Evolutionary conservation across 1,140 invertebrate genomes (phyloP).

Genomic region (Gonioctena quinquepunctata): DNA sequence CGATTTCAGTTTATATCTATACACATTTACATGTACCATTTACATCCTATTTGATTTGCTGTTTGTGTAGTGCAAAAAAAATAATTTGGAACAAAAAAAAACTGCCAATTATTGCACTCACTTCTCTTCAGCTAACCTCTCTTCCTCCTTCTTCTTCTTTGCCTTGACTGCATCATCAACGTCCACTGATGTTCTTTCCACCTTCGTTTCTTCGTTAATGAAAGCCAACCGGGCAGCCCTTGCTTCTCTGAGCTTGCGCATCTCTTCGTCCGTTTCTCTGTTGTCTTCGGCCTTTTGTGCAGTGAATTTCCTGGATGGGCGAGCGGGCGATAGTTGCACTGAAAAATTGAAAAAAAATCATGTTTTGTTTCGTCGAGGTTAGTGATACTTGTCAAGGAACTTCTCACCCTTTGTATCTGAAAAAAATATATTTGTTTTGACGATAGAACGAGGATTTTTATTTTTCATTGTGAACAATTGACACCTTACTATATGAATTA

Average conservation of each 20-base stretch:
- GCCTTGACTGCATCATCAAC: constrained; percentile 61
- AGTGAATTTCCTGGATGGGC: constrained; percentile 68
- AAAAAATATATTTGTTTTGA: no score
- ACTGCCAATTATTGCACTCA: constrained; percentile 47
- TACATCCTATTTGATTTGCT: no score
- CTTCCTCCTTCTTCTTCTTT: constrained; percentile 64
- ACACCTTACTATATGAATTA: no score
- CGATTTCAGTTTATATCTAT: no score
- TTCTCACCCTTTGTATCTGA: no score
- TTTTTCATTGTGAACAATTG: neutral
- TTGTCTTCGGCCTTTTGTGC: constrained; percentile 52
- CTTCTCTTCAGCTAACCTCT: constrained; percentile 65
- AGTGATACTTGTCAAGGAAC: no score
- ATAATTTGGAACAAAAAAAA: constrained; percentile 25
- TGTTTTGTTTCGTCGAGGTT: no score
- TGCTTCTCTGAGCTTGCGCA: constrained; percentile 59
- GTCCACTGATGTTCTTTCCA: constrained; percentile 54
- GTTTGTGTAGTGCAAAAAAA: constrained; percentile 1
- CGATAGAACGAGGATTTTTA: no score
- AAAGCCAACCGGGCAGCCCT: constrained; percentile 60
- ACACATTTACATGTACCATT: no score
- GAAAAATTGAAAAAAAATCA: constrained; percentile 35
- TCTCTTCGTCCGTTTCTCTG: constrained; percentile 61
- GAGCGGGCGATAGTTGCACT: constrained; percentile 65
- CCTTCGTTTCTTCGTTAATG: constrained; percentile 54